A percentile compares a stretch with the other conserved stretches of the same genome.
Evolutionary conservation across 2,888 invertebrate species (phyloP).

Genomic region (Eledona agricola): DNA sequence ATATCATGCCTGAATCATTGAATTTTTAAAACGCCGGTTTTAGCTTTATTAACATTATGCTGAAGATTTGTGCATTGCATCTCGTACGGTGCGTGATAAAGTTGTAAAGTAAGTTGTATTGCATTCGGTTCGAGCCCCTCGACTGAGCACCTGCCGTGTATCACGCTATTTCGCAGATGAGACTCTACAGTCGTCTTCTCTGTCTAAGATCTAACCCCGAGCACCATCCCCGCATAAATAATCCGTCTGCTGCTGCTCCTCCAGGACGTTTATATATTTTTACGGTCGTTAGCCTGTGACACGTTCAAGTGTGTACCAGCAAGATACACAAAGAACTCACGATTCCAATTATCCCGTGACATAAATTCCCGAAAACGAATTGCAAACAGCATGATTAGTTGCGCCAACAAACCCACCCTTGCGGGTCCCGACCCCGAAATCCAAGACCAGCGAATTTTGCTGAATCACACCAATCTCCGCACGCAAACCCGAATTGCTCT

Average conservation of each 20-base stretch:
- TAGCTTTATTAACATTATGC: constrained; percentile 29
- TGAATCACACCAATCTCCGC: constrained; percentile 24
- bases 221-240: constrained; percentile 32
- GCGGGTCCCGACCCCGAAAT: constrained; percentile 18
- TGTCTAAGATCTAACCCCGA: constrained; percentile 30
- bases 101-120: constrained; percentile 29
- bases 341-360: constrained; percentile 33
- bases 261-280: constrained; percentile 36
- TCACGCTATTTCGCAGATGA: constrained; percentile 33
- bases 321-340: constrained; percentile 30
- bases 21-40: constrained; percentile 10
- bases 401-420: constrained; percentile 28
- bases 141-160: constrained; percentile 38
- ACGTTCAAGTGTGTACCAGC: constrained; percentile 26
- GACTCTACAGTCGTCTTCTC: constrained; percentile 28
- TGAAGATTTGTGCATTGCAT: no score
- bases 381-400: constrained; percentile 39
- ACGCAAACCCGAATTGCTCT: constrained; percentile 30
- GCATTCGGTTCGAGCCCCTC: constrained; percentile 32
- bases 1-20: no score
- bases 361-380: constrained; percentile 32
- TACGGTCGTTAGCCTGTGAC: constrained; percentile 35
- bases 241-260: constrained; percentile 25
- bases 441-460: constrained; percentile 25
- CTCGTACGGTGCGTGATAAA: no score